Evolutionary conservation across 1,140 invertebrate species (phyloP).

Genomic region (Mesaphorura yosii): DNA sequence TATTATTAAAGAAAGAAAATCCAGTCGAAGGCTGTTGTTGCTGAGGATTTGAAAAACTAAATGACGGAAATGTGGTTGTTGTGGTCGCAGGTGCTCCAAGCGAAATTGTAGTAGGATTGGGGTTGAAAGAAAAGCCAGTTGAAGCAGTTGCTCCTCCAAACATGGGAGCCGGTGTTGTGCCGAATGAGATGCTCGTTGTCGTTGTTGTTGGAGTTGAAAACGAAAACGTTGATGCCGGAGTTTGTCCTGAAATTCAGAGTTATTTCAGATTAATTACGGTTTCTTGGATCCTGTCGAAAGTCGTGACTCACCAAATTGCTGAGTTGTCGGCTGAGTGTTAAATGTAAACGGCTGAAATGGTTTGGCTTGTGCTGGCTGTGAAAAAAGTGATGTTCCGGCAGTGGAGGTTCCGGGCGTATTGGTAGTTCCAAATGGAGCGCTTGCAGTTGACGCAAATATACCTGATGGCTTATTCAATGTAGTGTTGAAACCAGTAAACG

Average conservation of each 20-base stretch:
- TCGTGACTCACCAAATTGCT: too few relatives aligned
- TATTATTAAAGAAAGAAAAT: conserved; percentile 33
- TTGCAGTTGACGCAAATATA: conserved; percentile 10
- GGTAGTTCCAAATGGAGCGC: conserved; percentile 25
- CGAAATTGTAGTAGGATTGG: conserved; percentile 3
- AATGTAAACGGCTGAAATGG: conserved; percentile 34
- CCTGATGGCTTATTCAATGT: background rate
- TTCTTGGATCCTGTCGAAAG: too few relatives aligned
- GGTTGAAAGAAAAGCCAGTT: conserved; percentile 16
- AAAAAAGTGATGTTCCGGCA: conserved; percentile 35
- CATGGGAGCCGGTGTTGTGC: conserved; percentile 8
- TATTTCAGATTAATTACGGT: too few relatives aligned
- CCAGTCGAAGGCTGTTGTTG: conserved; percentile 38
- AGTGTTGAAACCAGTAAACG: background rate
- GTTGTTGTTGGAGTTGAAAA: conserved; percentile 6
- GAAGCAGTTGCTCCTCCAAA: conserved; percentile 1
- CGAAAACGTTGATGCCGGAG: conserved; percentile 24
- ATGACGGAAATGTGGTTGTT: conserved; percentile 40
- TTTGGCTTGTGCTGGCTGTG: conserved; percentile 33
- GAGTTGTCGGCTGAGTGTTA: conserved; percentile 33
- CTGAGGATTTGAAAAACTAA: conserved; percentile 40
- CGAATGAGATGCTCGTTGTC: conserved; percentile 15
- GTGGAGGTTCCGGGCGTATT: background rate
- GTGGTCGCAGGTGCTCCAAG: conserved; percentile 17
- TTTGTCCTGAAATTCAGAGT: too few relatives aligned